Base-by-base conservation (phyloP, 1,140 invertebrate genomes). In the Himalopsyche phryganea region DNA sequence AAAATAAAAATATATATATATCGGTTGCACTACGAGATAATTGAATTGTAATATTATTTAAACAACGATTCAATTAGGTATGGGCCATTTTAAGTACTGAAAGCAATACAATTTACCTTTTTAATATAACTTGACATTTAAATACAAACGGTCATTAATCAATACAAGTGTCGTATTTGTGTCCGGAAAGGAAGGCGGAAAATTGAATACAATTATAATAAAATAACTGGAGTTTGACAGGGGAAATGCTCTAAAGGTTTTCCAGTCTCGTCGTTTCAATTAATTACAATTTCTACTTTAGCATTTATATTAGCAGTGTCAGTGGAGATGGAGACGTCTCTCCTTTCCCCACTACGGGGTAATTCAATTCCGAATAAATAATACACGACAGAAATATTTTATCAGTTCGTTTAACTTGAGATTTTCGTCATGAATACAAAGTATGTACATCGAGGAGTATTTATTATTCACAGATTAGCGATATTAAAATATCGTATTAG, bases 231-330 rank as follows among this genome's bases (percentile, higher is more conserved):
- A 45, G 40, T 38, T 50, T 46, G 54, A 56, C 54, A 50, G 35
- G 33, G 23, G 54, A 44, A 35, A 35, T 32, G 32, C 35, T 38
- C 38, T 23, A 35, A 17, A 41, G 35, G 47, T 33, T 28, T 28
- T 14, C 50, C 54, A 38, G 47, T 56, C 49, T 58, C 50, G 55
- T 46, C 61, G 46, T 63, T 55, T 63, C 61, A 55, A 63, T 63
- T 63, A 63, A 63, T 63, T 63, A 58, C 51, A 50, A 63, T 62
- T 62, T 62, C 60, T 62, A 58, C 60, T 58, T 49, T 48, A 50
- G 50, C 50, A 57, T 62, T 63, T 63, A 54, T 63, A 63, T 63
- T 63, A 63, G 61, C 52, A 50, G 61, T 58, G 61, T 58, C 55
- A 53, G 51, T 58, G 50, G 49, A 49, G 61, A 58, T 58, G 50